Evolutionary conservation across 2,888 invertebrate genomes (phyloP), one percentile per base, ranked within the genome.

Genomic region (Orthosia cruda): DNA sequence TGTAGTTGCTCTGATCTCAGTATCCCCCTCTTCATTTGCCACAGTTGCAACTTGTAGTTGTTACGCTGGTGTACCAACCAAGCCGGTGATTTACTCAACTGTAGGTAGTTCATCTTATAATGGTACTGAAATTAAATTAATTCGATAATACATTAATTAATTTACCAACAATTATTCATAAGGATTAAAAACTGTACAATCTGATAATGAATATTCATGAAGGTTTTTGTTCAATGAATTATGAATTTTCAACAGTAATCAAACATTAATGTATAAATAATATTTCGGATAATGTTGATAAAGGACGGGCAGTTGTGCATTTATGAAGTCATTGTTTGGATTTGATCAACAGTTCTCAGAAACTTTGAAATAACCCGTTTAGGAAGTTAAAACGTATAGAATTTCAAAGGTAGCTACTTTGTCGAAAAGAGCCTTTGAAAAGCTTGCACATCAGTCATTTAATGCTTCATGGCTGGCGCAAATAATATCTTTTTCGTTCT

Each of bases 1-100:
- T 93, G 84, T 20, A 96, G 87, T 69, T 94, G 92, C 3, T 89
- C 54, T 0, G 95, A 93, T 2, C 83, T 89, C 4, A 96, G 87
- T 2, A 96, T 88, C 0, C 96, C 96, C 32, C 94, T 92, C 81
- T 96, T 96, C 94, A 95, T 96, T 13, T 89, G 78, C 96, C 96
- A 96, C 3, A 96, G 85, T 54, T 93, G 89, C 26, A 91, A 81
- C 66, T 95, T 96, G 87, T 96, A 96, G 50, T 91, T 89, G 66
- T 91, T 88, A 2, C 96, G 95, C 79, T 95, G 95, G 1, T 94
- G 88, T 1, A 93, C 78, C 45, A 96, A 80, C 80, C 81, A 86
- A 1, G 77, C 3, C 0, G 95, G 93, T 0, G 95, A 95, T 5
- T 91, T 92, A 86, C 91, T 93, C 55, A 92, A 89, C 75, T 91